Evolutionary conservation across 2,797 vertebrate genomes (phyloP).

Genomic region (Pelodytes ibericus): DNA sequence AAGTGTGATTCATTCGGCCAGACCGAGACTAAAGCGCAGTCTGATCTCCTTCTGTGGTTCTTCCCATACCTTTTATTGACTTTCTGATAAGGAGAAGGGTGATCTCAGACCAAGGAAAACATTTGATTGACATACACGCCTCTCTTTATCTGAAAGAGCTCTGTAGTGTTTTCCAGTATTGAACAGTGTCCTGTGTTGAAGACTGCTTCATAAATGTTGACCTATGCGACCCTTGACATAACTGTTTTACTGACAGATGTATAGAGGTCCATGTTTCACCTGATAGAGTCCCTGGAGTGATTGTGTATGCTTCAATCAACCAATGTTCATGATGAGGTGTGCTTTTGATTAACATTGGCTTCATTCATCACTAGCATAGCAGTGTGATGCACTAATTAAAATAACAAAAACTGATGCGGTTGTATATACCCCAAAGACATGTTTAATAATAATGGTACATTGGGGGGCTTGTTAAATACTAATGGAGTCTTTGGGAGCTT

Average conservation of each 20-base stretch:
- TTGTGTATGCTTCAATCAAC: slow-evolving; percentile 6
- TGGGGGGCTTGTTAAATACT: too few relatives aligned
- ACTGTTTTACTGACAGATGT: slow-evolving; percentile 37
- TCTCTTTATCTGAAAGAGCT: slow-evolving; percentile 28
- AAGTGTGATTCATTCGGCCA: too few relatives aligned
- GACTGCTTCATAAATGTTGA: slow-evolving; percentile 48
- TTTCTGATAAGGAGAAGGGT: slow-evolving; percentile 48
- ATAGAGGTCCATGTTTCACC: slow-evolving; percentile 16
- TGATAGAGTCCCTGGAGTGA: slow-evolving; percentile 15
- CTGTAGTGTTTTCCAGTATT: slow-evolving; percentile 19
- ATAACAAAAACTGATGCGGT: too few relatives aligned
- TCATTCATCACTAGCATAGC: neutral
- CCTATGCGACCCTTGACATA: slow-evolving; percentile 31
- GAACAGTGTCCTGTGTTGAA: slow-evolving; percentile 28
- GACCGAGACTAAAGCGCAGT: slow-evolving; percentile 24
- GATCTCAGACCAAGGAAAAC: slow-evolving; percentile 38
- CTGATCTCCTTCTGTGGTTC: slow-evolving; percentile 38
- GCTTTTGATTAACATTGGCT: neutral
- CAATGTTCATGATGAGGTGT: neutral
- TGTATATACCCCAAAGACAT: too few relatives aligned
- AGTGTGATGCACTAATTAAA: too few relatives aligned
- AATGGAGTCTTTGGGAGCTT: too few relatives aligned
- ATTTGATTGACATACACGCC: slow-evolving; percentile 41
- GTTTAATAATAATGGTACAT: too few relatives aligned
- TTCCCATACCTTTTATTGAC: slow-evolving; percentile 43